phyloP scores from a whole-genome alignment of 2,888 invertebrate genomes.

The Helleia helle region DNA sequence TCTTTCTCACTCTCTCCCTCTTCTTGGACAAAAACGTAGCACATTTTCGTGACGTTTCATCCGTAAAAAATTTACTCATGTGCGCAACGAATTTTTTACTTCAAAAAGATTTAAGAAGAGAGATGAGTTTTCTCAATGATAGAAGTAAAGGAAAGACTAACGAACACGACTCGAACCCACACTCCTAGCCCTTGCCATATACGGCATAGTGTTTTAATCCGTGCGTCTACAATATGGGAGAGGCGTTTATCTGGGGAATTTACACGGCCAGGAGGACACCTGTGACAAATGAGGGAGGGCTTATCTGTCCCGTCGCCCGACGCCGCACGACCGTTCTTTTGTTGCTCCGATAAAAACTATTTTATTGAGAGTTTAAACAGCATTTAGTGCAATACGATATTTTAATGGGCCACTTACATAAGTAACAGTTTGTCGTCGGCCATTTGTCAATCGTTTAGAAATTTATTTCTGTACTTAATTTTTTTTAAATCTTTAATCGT shows the following conservation, averaged over 20 bases:
- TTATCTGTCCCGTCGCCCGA: slow-evolving; percentile 47
- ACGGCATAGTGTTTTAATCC: slow-evolving; percentile 15
- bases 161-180: no score
- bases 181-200: no score
- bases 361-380: slow-evolving; percentile 26
- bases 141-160: no score
- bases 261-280: slow-evolving; percentile 54
- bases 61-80: no score
- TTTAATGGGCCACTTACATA: slow-evolving; percentile 34
- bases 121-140: no score
- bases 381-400: slow-evolving; percentile 29
- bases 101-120: no score
- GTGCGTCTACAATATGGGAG: slow-evolving; percentile 34
- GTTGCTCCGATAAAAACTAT: slow-evolving; percentile 18
- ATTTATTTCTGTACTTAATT: not conserved
- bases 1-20: no score
- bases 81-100: no score
- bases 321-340: slow-evolving; percentile 29
- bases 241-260: slow-evolving; percentile 62
- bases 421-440: not conserved
- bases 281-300: slow-evolving; percentile 65
- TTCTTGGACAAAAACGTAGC: no score
- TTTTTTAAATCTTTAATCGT: not conserved
- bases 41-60: no score
- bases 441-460: not conserved